Evolutionary conservation across 2,113 vertebrate species (phyloP).

Genomic region (Psittacula cyanocephala): DNA sequence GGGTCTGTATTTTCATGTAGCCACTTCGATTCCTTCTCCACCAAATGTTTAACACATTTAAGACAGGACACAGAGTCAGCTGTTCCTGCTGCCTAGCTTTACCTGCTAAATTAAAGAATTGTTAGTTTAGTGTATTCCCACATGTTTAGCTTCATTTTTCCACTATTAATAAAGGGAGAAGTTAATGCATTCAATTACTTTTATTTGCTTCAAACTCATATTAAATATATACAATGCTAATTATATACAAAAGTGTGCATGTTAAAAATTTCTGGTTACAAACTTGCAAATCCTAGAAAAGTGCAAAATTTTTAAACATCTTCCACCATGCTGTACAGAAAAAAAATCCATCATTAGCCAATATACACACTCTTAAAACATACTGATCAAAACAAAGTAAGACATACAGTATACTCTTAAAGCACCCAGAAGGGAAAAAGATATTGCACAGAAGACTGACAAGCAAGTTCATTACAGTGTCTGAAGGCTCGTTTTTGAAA

Average conservation of each 20-base stretch:
- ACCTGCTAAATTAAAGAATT: not conserved
- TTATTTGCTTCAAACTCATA: conserved; percentile 84
- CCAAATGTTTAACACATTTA: not conserved
- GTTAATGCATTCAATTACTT: conserved; percentile 52
- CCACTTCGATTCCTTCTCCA: not conserved
- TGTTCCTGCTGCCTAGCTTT: not conserved
- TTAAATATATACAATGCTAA: conserved; percentile 88
- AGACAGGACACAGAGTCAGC: not conserved
- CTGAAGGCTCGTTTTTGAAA: conserved; percentile 60
- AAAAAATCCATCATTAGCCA: conserved; percentile 83
- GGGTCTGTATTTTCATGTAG: not conserved
- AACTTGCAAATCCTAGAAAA: conserved; percentile 90
- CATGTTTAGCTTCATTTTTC: not conserved
- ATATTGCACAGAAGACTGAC: conserved; percentile 76
- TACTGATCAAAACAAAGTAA: conserved; percentile 49
- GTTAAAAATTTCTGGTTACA: conserved; percentile 88
- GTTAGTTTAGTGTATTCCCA: not conserved
- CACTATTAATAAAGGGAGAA: conserved; percentile 30
- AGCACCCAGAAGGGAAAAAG: conserved; percentile 67
- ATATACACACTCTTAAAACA: conserved; percentile 82
- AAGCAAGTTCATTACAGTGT: conserved; percentile 69
- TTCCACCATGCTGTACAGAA: conserved; percentile 92
- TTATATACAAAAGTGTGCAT: conserved; percentile 87
- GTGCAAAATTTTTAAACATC: conserved; percentile 89
- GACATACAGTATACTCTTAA: conserved; percentile 71